Percentiles rank a stretch among this genome's conserved stretches.
Evolutionary conservation across 2,888 invertebrate genomes (phyloP).

Genomic region (Melinaea menophilus): DNA sequence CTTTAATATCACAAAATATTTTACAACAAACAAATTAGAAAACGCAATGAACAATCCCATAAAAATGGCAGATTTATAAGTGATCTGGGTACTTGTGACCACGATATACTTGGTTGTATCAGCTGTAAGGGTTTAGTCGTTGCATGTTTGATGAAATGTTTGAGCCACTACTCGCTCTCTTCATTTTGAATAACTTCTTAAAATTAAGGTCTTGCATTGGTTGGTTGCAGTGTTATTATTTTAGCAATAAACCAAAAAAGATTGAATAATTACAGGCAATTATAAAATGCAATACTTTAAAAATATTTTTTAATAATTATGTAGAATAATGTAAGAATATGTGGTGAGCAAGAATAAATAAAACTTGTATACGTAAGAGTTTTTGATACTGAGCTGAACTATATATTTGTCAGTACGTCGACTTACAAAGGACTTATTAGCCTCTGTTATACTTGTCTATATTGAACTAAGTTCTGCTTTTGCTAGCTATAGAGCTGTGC

Average conservation of each 20-base stretch:
- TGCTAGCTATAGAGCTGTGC: constrained; percentile 5
- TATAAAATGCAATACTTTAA: too few species aligned
- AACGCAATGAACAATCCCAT: too few species aligned
- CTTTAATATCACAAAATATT: too few species aligned
- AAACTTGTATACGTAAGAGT: constrained; percentile 10
- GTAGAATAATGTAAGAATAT: too few species aligned
- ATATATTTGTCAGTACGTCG: constrained; percentile 10
- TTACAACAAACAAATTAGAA: too few species aligned
- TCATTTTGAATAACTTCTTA: constrained; percentile 41
- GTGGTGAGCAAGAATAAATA: too few species aligned
- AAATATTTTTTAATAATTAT: too few species aligned
- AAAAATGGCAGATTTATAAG: constrained; percentile 34
- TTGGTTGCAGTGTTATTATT: too few species aligned
- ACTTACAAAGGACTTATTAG: constrained; percentile 3
- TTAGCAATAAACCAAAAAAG: too few species aligned
- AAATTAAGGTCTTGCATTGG: constrained; percentile 11
- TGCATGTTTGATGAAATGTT: constrained; percentile 53
- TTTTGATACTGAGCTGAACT: constrained; percentile 10
- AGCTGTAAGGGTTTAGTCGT: constrained; percentile 29
- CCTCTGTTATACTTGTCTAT: constrained; percentile 46
- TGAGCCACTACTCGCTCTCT: constrained; percentile 37
- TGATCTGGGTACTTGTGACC: constrained; percentile 37
- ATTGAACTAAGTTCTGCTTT: constrained; percentile 41
- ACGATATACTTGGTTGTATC: constrained; percentile 56
- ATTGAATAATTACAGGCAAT: too few species aligned